Conservation (phyloP, 2,888 invertebrate genomes). For the Agrotis clavis region DNA sequence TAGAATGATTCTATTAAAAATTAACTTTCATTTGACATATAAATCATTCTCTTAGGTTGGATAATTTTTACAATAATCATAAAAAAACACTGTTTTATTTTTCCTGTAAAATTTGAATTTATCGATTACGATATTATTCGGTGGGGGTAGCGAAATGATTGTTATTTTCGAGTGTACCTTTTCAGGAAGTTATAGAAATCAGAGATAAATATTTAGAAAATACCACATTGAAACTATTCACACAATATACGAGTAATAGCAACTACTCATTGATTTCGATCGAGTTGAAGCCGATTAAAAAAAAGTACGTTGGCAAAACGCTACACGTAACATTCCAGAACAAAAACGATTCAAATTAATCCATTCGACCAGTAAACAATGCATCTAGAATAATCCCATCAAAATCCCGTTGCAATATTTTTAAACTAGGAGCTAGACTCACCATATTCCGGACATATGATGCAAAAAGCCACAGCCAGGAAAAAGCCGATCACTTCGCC, state of each 20-base stretch:
- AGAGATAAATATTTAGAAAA: neutral
- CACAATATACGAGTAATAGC: no score
- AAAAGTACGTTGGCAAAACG: constrained; percentile 4
- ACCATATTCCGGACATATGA: constrained; percentile 89
- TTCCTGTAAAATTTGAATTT: no score
- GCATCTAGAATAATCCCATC: constrained; percentile 3
- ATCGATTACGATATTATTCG: no score
- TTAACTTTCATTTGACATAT: no score
- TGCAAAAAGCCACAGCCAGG: constrained; percentile 87
- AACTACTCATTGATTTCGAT: neutral
- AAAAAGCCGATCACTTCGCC: constrained; percentile 87
- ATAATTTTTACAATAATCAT: no score
- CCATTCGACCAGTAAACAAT: constrained; percentile 23
- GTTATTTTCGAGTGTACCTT: neutral
- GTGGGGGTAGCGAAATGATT: neutral
- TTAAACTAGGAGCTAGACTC: constrained; percentile 68
- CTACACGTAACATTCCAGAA: constrained; percentile 10
- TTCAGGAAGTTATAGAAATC: neutral
- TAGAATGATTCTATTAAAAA: no score
- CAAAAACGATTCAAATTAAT: constrained; percentile 27
- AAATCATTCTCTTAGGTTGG: no score
- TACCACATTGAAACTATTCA: neutral
- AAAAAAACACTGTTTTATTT: no score
- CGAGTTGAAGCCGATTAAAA: neutral
- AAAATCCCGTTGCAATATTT: constrained; percentile 19